Evolutionary conservation across 1,140 invertebrate genomes (phyloP).

Genomic region (Drosophila tropicalis): DNA sequence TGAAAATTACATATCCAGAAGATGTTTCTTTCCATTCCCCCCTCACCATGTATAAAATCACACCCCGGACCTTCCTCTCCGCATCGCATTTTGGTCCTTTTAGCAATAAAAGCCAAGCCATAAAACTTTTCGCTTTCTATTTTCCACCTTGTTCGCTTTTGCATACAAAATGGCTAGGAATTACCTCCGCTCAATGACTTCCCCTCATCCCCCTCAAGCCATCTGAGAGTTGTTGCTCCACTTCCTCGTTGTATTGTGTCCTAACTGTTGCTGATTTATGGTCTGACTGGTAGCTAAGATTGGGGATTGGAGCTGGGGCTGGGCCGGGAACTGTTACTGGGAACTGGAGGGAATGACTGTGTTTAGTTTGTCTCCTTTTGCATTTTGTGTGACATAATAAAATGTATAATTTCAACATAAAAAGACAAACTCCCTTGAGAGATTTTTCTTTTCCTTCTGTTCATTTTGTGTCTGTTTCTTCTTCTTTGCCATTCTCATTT

Average conservation of each 20-base stretch:
- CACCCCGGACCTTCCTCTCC: neutral
- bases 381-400: conserved; percentile 61
- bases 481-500: neutral
- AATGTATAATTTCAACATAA: conserved; percentile 76
- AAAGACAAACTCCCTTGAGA: conserved; percentile 62
- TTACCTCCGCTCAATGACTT: conserved; percentile 19
- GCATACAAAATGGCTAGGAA: conserved; percentile 51
- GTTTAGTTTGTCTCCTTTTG: conserved; percentile 56
- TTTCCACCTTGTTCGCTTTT: conserved; percentile 60
- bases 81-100: conserved; percentile 8
- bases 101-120: conserved; percentile 21
- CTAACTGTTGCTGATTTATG: conserved; percentile 74
- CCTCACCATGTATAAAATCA: no score
- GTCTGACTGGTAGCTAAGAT: conserved; percentile 23
- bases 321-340: no score
- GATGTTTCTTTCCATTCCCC: neutral
- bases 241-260: conserved; percentile 49
- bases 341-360: conserved; percentile 41
- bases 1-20: conserved; percentile 58
- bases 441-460: conserved; percentile 39
- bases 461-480: neutral
- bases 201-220: neutral
- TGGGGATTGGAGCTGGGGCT: neutral
- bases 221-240: conserved; percentile 23
- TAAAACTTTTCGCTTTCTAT: conserved; percentile 47